These are phyloP conservation scores for Actinernus sp. DNA, from an alignment of 92 coral and sea anemone genomes.

Conservation along the genomic window DNA sequence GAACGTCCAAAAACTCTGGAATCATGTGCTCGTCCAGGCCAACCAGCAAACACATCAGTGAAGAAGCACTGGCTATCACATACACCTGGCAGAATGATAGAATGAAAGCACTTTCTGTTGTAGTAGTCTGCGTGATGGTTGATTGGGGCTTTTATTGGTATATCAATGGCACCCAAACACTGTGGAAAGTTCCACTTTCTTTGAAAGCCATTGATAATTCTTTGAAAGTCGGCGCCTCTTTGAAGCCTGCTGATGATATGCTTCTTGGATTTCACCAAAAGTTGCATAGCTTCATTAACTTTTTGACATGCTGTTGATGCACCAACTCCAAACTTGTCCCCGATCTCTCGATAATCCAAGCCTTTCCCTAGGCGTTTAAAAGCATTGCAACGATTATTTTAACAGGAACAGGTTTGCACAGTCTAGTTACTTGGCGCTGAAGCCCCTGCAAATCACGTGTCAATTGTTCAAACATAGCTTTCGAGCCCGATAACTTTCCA, in stretches of 20 bases:
- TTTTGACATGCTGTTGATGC: too few species aligned
- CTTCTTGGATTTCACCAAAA: constrained; percentile 39
- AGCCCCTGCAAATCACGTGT: too few species aligned
- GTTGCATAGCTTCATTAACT: too few species aligned
- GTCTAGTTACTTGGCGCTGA: too few species aligned
- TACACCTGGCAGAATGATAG: constrained; percentile 68
- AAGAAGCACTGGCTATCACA: constrained; percentile 65
- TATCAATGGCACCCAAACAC: constrained; percentile 68
- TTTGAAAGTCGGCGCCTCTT: constrained; percentile 32
- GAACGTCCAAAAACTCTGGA: constrained; percentile 48
- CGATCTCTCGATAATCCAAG: too few species aligned
- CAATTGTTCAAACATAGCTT: too few species aligned
- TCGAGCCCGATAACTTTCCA: too few species aligned
- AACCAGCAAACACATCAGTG: constrained; percentile 71
- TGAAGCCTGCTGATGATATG: constrained; percentile 50
- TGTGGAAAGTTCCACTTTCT: constrained; percentile 64
- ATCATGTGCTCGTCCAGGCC: constrained; percentile 71
- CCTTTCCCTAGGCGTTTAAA: too few species aligned
- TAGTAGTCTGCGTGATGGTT: constrained; percentile 51
- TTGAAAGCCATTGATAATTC: constrained; percentile 56
- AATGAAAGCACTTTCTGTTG: constrained; percentile 68
- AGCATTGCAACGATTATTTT: too few species aligned
- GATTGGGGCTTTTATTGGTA: constrained; percentile 63
- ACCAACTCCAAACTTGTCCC: too few species aligned
- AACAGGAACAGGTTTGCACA: too few species aligned